These are phyloP conservation scores for Aramus guarauna DNA, from an alignment of 2,113 vertebrate species.

Conservation along the genomic window DNA sequence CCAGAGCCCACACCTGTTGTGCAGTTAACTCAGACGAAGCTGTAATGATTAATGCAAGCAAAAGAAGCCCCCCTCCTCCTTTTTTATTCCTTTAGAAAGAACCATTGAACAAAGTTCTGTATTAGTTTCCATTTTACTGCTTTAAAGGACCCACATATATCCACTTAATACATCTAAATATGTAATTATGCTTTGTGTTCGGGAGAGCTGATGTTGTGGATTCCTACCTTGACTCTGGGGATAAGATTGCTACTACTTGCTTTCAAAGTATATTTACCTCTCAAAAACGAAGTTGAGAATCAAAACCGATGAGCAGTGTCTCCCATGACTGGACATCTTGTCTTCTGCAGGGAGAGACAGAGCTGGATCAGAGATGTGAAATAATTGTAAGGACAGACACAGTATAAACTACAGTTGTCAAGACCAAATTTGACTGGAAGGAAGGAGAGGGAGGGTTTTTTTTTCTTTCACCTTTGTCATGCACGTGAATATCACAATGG, in stretches of 20 bases:
- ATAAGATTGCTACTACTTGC: neutral
- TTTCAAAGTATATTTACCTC: neutral
- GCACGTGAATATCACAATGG: slow-evolving; percentile 24
- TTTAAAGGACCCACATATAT: neutral
- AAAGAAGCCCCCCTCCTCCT: fast-evolving
- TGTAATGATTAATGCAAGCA: neutral
- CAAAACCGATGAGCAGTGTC: neutral
- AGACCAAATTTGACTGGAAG: slow-evolving; percentile 21
- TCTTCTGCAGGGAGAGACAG: neutral
- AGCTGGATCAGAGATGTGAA: neutral
- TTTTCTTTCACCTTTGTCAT: slow-evolving; percentile 39
- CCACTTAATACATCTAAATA: neutral
- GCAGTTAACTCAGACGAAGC: neutral
- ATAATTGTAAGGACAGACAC: neutral
- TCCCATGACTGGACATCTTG: neutral
- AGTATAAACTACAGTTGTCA: slow-evolving; percentile 9
- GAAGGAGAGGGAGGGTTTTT: neutral
- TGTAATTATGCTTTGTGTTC: neutral
- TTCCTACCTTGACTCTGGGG: neutral
- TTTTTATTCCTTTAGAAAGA: neutral
- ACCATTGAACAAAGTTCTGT: neutral
- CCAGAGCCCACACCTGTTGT: neutral
- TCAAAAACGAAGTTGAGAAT: neutral
- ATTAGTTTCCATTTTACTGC: neutral
- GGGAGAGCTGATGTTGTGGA: neutral